Conservation (phyloP, 1,140 invertebrate species). For the Zaprionus davidi region DNA sequence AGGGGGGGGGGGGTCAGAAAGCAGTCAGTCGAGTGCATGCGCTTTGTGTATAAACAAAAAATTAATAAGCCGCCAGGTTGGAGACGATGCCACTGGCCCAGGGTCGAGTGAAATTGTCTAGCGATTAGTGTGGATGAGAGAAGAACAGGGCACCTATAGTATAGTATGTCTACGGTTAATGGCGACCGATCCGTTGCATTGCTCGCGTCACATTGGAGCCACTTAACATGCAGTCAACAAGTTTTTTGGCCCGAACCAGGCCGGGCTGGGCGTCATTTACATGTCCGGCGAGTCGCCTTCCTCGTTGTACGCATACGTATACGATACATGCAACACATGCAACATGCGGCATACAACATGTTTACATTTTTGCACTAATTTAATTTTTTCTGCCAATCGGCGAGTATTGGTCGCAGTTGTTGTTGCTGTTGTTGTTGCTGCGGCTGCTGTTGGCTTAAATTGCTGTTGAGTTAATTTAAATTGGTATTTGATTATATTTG, state of each 20-base stretch:
- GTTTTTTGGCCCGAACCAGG: slow-evolving; percentile 59
- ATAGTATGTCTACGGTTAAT: not conserved
- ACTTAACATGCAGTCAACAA: slow-evolving; percentile 77
- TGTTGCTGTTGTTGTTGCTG: slow-evolving; percentile 47
- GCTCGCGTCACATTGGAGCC: slow-evolving; percentile 16
- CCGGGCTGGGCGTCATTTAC: slow-evolving; percentile 79
- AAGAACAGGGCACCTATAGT: not conserved
- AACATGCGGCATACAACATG: slow-evolving; percentile 75
- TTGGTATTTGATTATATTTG: slow-evolving; percentile 82
- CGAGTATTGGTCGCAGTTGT: slow-evolving; percentile 24
- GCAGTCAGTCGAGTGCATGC: slow-evolving; percentile 70
- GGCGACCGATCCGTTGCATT: slow-evolving; percentile 8
- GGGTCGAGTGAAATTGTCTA: not conserved
- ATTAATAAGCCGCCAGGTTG: slow-evolving; percentile 56
- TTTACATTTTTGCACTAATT: slow-evolving; percentile 83
- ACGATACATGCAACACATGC: slow-evolving; percentile 39
- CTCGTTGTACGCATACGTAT: slow-evolving; percentile 51
- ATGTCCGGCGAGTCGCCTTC: slow-evolving; percentile 61
- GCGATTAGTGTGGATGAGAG: not conserved
- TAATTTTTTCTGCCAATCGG: slow-evolving; percentile 68
- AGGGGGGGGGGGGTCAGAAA: slow-evolving; percentile 21
- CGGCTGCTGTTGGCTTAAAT: slow-evolving; percentile 65
- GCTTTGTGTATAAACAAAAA: slow-evolving; percentile 76
- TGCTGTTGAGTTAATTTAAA: slow-evolving; percentile 82
- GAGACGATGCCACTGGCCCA: slow-evolving; percentile 15